These are phyloP conservation scores for Contarinia nasturtii DNA, from an alignment of 1,140 invertebrate species.

Conservation along the genomic window DNA sequence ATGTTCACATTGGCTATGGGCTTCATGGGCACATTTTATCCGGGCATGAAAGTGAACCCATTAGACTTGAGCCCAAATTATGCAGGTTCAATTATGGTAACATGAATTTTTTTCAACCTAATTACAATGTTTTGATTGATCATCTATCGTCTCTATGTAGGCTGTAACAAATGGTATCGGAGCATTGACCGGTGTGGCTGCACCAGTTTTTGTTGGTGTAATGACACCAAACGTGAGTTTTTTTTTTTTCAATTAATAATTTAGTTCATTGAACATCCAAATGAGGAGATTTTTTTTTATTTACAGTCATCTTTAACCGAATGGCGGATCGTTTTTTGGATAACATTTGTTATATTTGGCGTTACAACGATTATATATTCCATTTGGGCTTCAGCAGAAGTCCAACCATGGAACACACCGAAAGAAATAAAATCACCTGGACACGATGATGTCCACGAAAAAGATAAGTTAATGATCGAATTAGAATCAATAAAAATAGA, in stretches of 20 bases:
- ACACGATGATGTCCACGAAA: no score
- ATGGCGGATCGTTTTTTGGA: conserved; percentile 72
- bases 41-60: conserved; percentile 60
- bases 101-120: no score
- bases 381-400: conserved; percentile 46
- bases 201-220: conserved; percentile 55
- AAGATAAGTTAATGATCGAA: no score
- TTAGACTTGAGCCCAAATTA: conserved; percentile 68
- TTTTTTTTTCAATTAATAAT: no score
- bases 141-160: no score
- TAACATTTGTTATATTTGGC: conserved; percentile 49
- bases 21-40: conserved; percentile 56
- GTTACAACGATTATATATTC: conserved; percentile 54
- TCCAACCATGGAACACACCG: conserved; percentile 59
- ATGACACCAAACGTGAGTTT: conserved; percentile 46
- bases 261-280: not conserved
- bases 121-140: no score
- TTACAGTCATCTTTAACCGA: conserved; percentile 49
- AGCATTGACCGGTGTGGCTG: conserved; percentile 59
- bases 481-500: no score
- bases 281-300: conserved; percentile 7
- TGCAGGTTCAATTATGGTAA: conserved; percentile 63
- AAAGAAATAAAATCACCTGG: no score
- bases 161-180: conserved; percentile 62
- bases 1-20: conserved; percentile 53